phyloP scores from a whole-genome alignment of 1,140 invertebrate species.

The Dufourea novaeangliae region DNA sequence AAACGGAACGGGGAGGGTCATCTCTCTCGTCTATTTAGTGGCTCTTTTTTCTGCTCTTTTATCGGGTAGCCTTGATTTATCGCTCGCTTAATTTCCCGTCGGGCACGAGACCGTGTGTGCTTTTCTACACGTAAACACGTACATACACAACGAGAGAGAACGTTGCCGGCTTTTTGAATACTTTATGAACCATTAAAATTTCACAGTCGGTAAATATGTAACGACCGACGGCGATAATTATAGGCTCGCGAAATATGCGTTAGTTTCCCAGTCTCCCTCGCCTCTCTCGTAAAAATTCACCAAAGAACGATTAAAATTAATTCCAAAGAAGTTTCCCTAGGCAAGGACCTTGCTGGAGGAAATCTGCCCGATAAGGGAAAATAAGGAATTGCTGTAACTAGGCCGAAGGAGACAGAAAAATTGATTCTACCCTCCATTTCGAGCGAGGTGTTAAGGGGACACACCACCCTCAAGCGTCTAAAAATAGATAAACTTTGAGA shows the following conservation, averaged over 20 bases:
- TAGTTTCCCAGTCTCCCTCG: too few relatives aligned
- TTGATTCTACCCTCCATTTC: too few relatives aligned
- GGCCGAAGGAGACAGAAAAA: neutral
- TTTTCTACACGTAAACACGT: neutral
- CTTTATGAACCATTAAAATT: conserved; percentile 30
- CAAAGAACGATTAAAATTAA: too few relatives aligned
- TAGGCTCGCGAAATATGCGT: conserved; percentile 1
- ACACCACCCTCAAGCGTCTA: too few relatives aligned
- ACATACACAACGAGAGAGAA: neutral
- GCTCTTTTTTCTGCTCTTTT: conserved; percentile 3
- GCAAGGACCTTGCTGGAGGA: too few relatives aligned
- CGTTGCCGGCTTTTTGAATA: neutral
- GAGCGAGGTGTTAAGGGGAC: too few relatives aligned
- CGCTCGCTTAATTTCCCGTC: conserved; percentile 25
- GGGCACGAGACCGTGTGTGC: neutral
- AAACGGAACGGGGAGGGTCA: neutral
- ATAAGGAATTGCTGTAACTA: neutral
- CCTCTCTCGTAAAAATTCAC: too few relatives aligned
- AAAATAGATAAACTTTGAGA: too few relatives aligned
- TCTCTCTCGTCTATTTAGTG: neutral
- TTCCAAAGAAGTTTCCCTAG: neutral
- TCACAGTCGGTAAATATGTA: conserved; percentile 1
- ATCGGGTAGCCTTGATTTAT: conserved; percentile 28
- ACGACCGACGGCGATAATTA: conserved; percentile 22
- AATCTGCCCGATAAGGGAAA: neutral